phyloP scores from a whole-genome alignment of 2,797 vertebrate species.

The Aselliscus stoliczkanus region DNA sequence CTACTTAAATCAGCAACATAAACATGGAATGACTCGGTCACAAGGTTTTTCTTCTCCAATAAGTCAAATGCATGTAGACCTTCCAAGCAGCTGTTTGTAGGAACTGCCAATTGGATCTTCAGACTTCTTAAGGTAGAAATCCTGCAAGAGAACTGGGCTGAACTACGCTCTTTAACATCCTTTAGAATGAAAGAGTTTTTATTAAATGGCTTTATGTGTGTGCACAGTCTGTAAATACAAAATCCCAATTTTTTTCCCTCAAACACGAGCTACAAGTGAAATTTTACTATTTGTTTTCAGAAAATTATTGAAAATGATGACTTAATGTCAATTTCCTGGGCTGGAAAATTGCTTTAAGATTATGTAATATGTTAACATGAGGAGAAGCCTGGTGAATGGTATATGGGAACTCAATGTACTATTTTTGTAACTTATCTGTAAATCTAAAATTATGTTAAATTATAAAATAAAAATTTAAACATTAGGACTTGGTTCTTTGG shows the following conservation, averaged over 20 bases:
- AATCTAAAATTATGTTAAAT: background rate
- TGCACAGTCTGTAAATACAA: background rate
- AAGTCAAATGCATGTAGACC: constrained; percentile 16
- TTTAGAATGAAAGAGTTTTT: background rate
- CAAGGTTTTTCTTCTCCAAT: background rate
- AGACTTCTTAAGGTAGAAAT: constrained; percentile 4
- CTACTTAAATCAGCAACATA: constrained; percentile 31
- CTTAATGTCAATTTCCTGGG: background rate
- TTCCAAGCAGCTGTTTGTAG: constrained; percentile 44
- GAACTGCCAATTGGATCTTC: background rate
- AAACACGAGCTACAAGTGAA: background rate
- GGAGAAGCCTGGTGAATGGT: background rate
- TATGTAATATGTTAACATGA: background rate
- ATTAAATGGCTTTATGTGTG: background rate
- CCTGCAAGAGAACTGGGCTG: background rate
- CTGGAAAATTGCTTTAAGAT: background rate
- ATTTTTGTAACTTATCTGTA: background rate
- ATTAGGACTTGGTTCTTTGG: background rate
- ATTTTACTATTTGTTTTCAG: background rate
- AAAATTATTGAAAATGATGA: background rate
- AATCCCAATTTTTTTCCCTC: background rate
- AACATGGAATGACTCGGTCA: background rate
- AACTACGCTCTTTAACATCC: background rate
- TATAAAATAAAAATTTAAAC: background rate
- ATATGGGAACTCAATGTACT: background rate